These are phyloP conservation scores for Caenorhabditis tropicalis DNA, from an alignment of 1,140 invertebrate genomes.

Conservation along the genomic window DNA sequence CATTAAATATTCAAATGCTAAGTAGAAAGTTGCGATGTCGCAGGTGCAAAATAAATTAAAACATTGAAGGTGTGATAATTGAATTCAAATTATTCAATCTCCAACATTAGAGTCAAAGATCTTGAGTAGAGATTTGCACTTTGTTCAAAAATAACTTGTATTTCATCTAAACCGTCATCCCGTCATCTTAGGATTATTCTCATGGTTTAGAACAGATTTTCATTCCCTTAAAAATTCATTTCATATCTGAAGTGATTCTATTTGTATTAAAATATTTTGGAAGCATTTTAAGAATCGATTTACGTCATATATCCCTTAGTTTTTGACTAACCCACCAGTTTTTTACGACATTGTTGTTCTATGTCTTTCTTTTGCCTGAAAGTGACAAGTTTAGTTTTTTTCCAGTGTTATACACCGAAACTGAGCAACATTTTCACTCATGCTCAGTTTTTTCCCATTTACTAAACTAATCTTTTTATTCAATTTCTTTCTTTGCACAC, in stretches of 20 bases:
- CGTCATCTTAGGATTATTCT: not conserved
- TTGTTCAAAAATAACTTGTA: not conserved
- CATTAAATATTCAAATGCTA: not conserved
- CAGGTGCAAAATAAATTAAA: conserved; percentile 35
- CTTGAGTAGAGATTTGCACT: not conserved
- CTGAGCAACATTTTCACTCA: not conserved
- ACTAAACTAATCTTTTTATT: not conserved
- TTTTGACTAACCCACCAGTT: not conserved
- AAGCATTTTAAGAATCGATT: not conserved
- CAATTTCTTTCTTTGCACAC: not conserved
- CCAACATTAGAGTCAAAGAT: no score
- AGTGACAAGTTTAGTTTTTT: conserved; percentile 34
- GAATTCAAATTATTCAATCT: conserved; percentile 6
- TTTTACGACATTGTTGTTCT: conserved; percentile 35
- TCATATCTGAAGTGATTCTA: not conserved
- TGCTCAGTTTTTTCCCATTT: not conserved
- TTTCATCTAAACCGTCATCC: not conserved
- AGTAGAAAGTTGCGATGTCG: not conserved
- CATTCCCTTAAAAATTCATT: not conserved
- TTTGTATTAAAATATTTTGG: not conserved
- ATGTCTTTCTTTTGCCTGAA: not conserved
- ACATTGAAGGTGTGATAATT: not conserved
- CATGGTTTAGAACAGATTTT: conserved; percentile 7
- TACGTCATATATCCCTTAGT: conserved; percentile 12
- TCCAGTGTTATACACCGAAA: not conserved